Conservation (phyloP, 2,113 vertebrate species). For the Oryzias javanicus region DNA sequence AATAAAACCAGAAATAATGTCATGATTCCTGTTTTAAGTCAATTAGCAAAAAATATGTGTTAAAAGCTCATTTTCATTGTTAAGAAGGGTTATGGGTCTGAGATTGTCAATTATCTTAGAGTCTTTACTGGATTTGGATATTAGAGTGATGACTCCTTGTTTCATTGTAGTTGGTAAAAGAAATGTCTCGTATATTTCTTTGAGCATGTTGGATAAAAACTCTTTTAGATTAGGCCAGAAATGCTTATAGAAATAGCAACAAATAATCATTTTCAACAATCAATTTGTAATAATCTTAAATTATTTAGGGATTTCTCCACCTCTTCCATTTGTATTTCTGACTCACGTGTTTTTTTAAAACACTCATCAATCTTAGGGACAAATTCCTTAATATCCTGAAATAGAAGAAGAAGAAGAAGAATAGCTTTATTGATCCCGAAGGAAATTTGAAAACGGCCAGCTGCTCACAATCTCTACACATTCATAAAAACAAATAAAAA, state of each 20-base stretch:
- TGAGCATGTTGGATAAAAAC: neutral
- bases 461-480: too few relatives aligned
- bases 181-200: neutral
- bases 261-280: too few relatives aligned
- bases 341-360: neutral
- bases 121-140: neutral
- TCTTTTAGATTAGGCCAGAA: neutral
- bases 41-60: neutral
- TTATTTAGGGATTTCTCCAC: neutral
- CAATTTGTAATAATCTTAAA: neutral
- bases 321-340: neutral
- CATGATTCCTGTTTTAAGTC: neutral
- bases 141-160: neutral
- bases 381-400: neutral
- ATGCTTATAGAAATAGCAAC: neutral
- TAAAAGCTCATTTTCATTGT: conserved; percentile 2
- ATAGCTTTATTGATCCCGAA: too few relatives aligned
- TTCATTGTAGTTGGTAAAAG: neutral
- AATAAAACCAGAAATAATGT: neutral
- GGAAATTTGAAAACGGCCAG: too few relatives aligned
- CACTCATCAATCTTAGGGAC: neutral
- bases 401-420: too few relatives aligned
- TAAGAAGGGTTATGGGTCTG: neutral
- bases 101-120: neutral
- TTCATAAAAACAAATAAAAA: too few relatives aligned